Conservation (phyloP, 2,888 invertebrate genomes). For the Limnephilus auricula region DNA sequence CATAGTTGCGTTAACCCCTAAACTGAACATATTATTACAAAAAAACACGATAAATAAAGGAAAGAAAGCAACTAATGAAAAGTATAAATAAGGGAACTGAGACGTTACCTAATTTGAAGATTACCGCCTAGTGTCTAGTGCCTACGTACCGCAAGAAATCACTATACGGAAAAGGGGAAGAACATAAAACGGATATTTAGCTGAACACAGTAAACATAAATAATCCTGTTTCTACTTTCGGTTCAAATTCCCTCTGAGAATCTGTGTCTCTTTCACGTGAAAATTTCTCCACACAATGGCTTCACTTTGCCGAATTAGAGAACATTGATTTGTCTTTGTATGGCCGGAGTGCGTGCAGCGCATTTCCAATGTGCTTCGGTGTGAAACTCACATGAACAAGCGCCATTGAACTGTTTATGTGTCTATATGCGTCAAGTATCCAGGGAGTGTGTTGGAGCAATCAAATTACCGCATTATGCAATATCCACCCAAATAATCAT, state of each 20-base stretch:
- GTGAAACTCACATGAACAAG: constrained; percentile 41
- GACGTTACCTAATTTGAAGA: not conserved
- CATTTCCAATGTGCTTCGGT: constrained; percentile 50
- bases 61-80: not conserved
- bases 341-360: constrained; percentile 55
- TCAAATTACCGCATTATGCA: constrained; percentile 39
- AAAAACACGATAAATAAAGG: not conserved
- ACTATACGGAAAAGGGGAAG: not conserved
- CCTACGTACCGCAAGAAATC: not conserved
- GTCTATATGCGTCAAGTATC: constrained; percentile 31
- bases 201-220: not conserved
- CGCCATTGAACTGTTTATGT: constrained; percentile 55
- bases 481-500: constrained; percentile 17
- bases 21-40: not conserved
- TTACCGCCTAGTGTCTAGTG: not conserved
- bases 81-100: not conserved
- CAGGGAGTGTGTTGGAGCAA: constrained; percentile 16
- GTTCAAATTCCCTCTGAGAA: not conserved
- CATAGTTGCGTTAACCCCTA: no score
- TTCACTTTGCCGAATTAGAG: constrained; percentile 46
- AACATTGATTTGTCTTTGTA: constrained; percentile 63
- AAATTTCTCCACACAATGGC: constrained; percentile 15
- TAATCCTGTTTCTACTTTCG: not conserved
- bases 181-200: not conserved
- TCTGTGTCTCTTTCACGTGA: not conserved